Evolutionary conservation across 2,113 vertebrate genomes (phyloP).

Genomic region (Nothoprocta perdicaria): DNA sequence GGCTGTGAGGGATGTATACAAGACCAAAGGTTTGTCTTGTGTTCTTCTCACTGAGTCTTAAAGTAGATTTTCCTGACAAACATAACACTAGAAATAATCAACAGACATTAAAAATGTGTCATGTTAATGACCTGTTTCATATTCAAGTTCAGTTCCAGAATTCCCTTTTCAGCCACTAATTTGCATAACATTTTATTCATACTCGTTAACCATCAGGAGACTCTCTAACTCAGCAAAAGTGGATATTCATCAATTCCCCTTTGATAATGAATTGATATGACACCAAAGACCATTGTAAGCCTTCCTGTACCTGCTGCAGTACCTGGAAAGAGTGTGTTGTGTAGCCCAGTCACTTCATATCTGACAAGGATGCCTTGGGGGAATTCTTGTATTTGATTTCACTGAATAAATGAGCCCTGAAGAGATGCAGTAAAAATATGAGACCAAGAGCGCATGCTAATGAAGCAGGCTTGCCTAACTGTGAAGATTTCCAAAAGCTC

Average conservation of each 20-base stretch:
- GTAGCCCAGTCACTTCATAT: slow-evolving; percentile 26
- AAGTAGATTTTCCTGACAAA: neutral
- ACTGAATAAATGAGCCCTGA: slow-evolving; percentile 61
- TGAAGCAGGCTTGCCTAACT: neutral
- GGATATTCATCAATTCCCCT: slow-evolving; percentile 54
- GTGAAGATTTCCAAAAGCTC: neutral
- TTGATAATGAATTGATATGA: slow-evolving; percentile 36
- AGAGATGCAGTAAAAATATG: slow-evolving; percentile 52
- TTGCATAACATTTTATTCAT: slow-evolving; percentile 36
- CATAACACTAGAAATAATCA: slow-evolving; percentile 9
- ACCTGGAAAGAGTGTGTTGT: neutral
- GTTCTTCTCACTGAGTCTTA: neutral
- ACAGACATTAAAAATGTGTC: slow-evolving; percentile 13
- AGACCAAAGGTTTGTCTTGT: accelerated
- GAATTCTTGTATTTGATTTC: slow-evolving; percentile 58
- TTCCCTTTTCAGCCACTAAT: slow-evolving; percentile 42
- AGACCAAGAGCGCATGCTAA: slow-evolving; percentile 15
- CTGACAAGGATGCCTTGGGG: slow-evolving; percentile 35
- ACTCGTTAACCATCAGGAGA: slow-evolving; percentile 47
- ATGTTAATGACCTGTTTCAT: slow-evolving; percentile 49
- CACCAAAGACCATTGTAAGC: neutral
- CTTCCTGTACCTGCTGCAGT: slow-evolving; percentile 29
- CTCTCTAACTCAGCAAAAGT: slow-evolving; percentile 50
- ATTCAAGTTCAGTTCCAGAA: slow-evolving; percentile 52
- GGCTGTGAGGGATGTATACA: neutral